phyloP scores from a whole-genome alignment of 2,113 vertebrate species.

The Bujurquina vittata region DNA sequence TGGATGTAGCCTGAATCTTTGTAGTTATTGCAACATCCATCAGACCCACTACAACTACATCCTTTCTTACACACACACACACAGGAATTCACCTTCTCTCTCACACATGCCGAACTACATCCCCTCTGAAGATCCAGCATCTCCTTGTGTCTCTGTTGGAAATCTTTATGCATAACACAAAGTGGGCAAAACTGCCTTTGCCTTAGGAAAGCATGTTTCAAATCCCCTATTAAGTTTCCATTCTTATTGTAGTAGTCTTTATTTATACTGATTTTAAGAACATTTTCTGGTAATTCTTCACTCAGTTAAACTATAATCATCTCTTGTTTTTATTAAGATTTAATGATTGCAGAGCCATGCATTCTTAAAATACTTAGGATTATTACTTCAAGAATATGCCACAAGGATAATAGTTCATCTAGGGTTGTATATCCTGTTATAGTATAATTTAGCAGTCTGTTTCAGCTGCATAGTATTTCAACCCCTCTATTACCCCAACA shows the following conservation, averaged over 20 bases:
- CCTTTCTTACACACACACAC: constrained; percentile 1
- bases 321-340: not conserved
- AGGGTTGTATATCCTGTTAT: not conserved
- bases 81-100: not conserved
- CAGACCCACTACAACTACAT: not conserved
- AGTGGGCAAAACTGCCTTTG: not conserved
- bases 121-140: not conserved
- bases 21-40: not conserved
- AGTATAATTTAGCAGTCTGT: not conserved
- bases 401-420: too few species aligned
- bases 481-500: not conserved
- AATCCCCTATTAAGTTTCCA: not conserved
- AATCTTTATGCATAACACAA: not conserved
- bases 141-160: not conserved
- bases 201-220: not conserved
- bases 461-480: not conserved
- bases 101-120: not conserved
- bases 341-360: too few species aligned
- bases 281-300: not conserved
- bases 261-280: not conserved
- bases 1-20: too few species aligned
- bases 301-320: not conserved
- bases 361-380: too few species aligned
- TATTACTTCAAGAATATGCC: too few species aligned
- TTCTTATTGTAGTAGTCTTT: not conserved